phyloP scores from a whole-genome alignment of 2,888 invertebrate genomes.

The Melieria picta region DNA sequence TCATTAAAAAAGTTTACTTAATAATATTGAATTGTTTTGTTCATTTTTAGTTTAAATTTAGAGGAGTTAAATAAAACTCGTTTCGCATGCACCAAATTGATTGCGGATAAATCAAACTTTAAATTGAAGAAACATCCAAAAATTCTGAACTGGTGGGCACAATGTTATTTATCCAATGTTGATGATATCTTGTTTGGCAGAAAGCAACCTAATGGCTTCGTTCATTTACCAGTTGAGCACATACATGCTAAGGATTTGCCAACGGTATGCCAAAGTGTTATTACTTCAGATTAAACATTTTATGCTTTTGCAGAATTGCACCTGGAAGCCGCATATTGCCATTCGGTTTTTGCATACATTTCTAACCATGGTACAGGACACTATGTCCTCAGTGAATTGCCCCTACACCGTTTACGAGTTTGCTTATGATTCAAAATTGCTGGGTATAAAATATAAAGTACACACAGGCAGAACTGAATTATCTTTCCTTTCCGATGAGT shows the following conservation, averaged over 20 bases:
- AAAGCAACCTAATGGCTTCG: constrained; percentile 1
- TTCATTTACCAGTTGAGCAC: constrained; percentile 8
- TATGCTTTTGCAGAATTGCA: constrained; percentile 5
- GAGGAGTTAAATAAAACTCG: constrained; percentile 10
- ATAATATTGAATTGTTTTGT: not conserved
- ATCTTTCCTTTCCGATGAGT: constrained; percentile 14
- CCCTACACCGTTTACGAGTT: constrained; percentile 24
- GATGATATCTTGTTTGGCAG: constrained; percentile 12
- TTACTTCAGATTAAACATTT: not conserved
- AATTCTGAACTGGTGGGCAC: constrained; percentile 17
- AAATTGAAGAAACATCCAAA: not conserved
- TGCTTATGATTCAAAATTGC: constrained; percentile 2
- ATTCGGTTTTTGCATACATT: constrained; percentile 17
- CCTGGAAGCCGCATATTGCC: constrained; percentile 18
- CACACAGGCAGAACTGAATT: constrained; percentile 12
- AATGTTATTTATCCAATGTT: constrained; percentile 14
- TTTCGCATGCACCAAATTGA: constrained; percentile 15
- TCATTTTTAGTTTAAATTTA: constrained; percentile 10
- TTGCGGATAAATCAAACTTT: not conserved
- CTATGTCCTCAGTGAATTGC: constrained; percentile 8
- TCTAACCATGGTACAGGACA: constrained; percentile 3
- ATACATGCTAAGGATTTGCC: constrained; percentile 6
- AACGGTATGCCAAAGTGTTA: constrained; percentile 10
- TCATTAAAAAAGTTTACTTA: not conserved
- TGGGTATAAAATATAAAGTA: constrained; percentile 14